Percentiles rank a stretch among this genome's conserved stretches.
phyloP scores from a whole-genome alignment of 35 echinoderm and acorn worm species.

The Lytechinus variegatus region DNA sequence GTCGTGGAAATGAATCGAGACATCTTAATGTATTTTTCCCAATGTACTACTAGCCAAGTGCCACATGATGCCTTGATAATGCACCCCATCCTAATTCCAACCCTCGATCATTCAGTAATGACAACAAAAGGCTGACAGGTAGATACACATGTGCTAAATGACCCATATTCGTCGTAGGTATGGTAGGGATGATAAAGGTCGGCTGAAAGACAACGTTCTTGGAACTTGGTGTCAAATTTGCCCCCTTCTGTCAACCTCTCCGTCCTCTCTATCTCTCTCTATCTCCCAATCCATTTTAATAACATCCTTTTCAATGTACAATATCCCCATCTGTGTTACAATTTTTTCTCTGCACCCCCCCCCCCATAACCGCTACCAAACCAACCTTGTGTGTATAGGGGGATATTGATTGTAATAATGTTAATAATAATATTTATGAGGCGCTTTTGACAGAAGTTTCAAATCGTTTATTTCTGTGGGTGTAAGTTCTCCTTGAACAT shows the following conservation, averaged over 20 bases:
- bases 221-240: neutral
- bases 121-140: neutral
- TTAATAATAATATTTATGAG: too few species aligned
- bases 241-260: too few species aligned
- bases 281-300: neutral
- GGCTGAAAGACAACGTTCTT: neutral
- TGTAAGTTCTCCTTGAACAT: too few species aligned
- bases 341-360: too few species aligned
- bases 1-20: neutral
- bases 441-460: too few species aligned
- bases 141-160: slow-evolving; percentile 3
- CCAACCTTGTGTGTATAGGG: too few species aligned
- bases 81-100: neutral
- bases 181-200: neutral
- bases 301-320: too few species aligned
- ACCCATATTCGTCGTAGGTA: neutral
- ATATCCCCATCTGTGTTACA: too few species aligned
- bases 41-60: neutral
- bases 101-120: neutral
- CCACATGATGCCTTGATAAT: neutral
- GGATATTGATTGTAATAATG: too few species aligned
- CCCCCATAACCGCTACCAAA: too few species aligned
- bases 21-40: neutral
- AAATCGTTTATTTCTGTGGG: too few species aligned
- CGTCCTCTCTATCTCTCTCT: neutral